Percentiles rank a stretch among this genome's conserved stretches.
Evolutionary conservation across 1,140 invertebrate species (phyloP).

Genomic region (Drosophila santomea): DNA sequence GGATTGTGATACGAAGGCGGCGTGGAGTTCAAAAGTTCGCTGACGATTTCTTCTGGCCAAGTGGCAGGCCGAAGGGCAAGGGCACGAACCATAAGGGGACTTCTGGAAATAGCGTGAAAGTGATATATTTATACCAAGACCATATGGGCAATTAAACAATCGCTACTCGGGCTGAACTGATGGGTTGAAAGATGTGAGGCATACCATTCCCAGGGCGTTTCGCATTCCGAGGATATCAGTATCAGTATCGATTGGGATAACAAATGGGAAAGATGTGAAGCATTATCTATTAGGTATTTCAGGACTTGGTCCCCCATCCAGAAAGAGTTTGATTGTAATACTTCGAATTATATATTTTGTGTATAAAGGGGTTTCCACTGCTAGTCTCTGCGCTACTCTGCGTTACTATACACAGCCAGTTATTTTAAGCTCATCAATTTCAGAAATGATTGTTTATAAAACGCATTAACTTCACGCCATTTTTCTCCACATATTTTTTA

Average conservation of each 20-base stretch:
- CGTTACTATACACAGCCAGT: not conserved
- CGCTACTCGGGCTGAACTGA: conserved; percentile 40
- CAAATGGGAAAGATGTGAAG: not conserved
- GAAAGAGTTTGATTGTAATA: too few species aligned
- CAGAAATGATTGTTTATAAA: conserved; percentile 46
- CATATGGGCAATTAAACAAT: conserved; percentile 70
- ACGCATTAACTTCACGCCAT: conserved; percentile 40
- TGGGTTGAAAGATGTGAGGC: conserved; percentile 11
- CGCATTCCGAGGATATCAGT: conserved; percentile 33
- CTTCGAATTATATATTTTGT: too few species aligned
- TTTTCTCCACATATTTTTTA: conserved; percentile 43
- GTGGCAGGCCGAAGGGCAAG: conserved; percentile 21
- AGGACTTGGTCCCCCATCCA: too few species aligned
- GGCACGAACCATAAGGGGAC: conserved; percentile 7
- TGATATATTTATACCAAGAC: conserved; percentile 49
- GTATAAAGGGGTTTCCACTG: too few species aligned
- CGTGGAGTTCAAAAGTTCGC: conserved; percentile 49
- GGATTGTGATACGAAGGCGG: conserved; percentile 10
- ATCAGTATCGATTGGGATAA: conserved; percentile 4
- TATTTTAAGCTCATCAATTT: conserved; percentile 22
- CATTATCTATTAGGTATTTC: not conserved
- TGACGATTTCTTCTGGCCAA: conserved; percentile 17
- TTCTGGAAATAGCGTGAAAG: conserved; percentile 35
- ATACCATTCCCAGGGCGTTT: conserved; percentile 23
- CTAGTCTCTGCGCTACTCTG: too few species aligned